Percentiles rank a stretch among this genome's conserved stretches.
Evolutionary conservation across 2,797 vertebrate genomes (phyloP).

Genomic region (Margarornis squamiger): DNA sequence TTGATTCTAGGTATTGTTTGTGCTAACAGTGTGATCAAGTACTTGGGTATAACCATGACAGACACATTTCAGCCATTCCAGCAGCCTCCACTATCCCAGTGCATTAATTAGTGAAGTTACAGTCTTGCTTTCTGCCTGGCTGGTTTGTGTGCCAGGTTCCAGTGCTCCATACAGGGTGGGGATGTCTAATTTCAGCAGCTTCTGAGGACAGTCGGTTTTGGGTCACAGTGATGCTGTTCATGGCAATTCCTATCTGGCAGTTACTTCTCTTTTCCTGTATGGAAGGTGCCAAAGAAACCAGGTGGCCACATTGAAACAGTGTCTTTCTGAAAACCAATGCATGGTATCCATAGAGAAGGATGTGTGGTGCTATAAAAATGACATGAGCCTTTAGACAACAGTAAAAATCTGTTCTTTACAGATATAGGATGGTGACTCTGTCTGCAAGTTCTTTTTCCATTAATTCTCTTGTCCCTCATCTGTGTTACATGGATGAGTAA

Average conservation of each 20-base stretch:
- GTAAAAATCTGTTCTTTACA: not conserved
- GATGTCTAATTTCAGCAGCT: not conserved
- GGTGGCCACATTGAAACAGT: not conserved
- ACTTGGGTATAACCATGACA: not conserved
- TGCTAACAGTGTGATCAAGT: not conserved
- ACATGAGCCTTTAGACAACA: not conserved
- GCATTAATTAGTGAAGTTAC: not conserved
- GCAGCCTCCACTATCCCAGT: not conserved
- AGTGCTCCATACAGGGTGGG: not conserved
- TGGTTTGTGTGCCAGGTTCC: not conserved
- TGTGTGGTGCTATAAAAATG: not conserved
- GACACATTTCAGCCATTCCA: not conserved
- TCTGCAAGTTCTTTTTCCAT: not conserved
- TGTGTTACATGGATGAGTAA: not conserved
- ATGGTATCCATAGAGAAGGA: not conserved
- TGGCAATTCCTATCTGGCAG: not conserved
- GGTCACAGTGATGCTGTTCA: not conserved
- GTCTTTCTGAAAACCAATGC: not conserved
- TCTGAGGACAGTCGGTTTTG: not conserved
- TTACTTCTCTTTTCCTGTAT: not conserved
- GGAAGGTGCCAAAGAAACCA: not conserved
- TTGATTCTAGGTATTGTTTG: not conserved
- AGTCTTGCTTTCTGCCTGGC: not conserved
- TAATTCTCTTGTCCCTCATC: not conserved
- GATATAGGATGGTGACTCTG: not conserved